phyloP scores from a whole-genome alignment of 2,797 vertebrate species.

The Ctenosaura bakeri region DNA sequence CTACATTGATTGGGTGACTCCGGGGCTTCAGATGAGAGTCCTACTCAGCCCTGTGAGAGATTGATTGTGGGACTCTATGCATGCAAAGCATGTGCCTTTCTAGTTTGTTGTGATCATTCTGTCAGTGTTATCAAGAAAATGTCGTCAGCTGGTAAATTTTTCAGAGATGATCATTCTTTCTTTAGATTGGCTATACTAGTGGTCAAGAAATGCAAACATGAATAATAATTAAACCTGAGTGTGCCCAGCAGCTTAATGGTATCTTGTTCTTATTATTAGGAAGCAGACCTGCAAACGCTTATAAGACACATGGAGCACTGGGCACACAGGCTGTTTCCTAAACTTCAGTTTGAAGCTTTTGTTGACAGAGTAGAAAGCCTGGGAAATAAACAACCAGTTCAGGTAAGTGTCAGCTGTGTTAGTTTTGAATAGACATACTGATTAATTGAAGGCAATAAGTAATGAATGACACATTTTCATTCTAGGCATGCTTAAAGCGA shows the following conservation, averaged over 20 bases:
- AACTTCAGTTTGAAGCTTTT: slow-evolving; percentile 95
- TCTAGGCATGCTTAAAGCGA: slow-evolving; percentile 94
- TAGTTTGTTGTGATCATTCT: too few relatives aligned
- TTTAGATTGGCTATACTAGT: neutral
- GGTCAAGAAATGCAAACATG: neutral
- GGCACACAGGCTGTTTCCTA: slow-evolving; percentile 95
- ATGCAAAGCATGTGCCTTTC: neutral
- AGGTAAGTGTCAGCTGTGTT: slow-evolving; percentile 81
- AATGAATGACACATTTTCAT: slow-evolving; percentile 49
- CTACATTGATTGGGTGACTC: neutral
- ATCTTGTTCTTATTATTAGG: slow-evolving; percentile 77
- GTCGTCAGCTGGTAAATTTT: neutral
- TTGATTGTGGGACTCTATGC: too few relatives aligned
- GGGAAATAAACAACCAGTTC: slow-evolving; percentile 94
- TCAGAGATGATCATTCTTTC: neutral
- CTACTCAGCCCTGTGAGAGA: neutral
- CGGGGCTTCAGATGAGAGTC: neutral
- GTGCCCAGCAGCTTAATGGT: neutral
- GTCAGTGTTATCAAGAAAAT: neutral
- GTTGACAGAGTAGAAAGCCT: slow-evolving; percentile 89
- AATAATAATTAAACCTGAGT: neutral
- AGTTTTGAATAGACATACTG: neutral
- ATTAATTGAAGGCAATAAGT: neutral
- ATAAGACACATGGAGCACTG: slow-evolving; percentile 96
- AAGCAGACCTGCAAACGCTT: slow-evolving; percentile 88